These are phyloP conservation scores for Dicentrarchus labrax DNA, from an alignment of 2,113 vertebrate genomes.

Conservation along the genomic window DNA sequence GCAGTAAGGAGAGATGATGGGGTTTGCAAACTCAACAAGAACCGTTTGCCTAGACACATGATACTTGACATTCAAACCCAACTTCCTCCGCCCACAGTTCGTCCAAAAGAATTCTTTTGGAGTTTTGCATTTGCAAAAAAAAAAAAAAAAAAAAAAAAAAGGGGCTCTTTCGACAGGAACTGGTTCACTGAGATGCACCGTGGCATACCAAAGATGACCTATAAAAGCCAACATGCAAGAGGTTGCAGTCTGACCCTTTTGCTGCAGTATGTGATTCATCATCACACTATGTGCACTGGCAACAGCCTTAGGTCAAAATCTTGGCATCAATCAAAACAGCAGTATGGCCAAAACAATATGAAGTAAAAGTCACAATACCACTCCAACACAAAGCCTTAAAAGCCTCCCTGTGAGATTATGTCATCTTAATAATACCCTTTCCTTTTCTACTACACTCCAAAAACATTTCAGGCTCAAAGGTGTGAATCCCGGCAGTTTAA, in stretches of 20 bases:
- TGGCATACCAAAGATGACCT: slow-evolving; percentile 58
- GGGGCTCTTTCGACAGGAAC: slow-evolving; percentile 48
- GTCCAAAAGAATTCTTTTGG: slow-evolving; percentile 48
- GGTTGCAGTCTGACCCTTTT: slow-evolving; percentile 55
- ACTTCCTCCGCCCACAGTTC: slow-evolving; percentile 76
- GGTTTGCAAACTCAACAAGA: slow-evolving; percentile 77
- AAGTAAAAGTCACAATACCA: slow-evolving; percentile 27
- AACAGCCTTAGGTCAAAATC: slow-evolving; percentile 24
- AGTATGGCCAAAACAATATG: slow-evolving; percentile 23
- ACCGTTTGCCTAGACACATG: slow-evolving; percentile 72
- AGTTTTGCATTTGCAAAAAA: slow-evolving; percentile 34
- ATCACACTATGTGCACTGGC: slow-evolving; percentile 32
- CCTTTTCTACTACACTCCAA: slow-evolving; percentile 55
- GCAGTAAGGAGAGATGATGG: slow-evolving; percentile 71
- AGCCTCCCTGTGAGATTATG: slow-evolving; percentile 33
- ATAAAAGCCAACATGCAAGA: slow-evolving; percentile 57
- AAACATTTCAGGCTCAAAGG: slow-evolving; percentile 37
- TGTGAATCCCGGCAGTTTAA: slow-evolving; percentile 24
- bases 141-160: slow-evolving; percentile 13
- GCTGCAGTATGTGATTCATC: slow-evolving; percentile 47
- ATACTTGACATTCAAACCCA: slow-evolving; percentile 76
- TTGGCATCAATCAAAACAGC: slow-evolving; percentile 30
- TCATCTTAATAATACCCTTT: slow-evolving; percentile 35
- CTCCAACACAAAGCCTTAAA: slow-evolving; percentile 15
- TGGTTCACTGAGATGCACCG: slow-evolving; percentile 13